Base-by-base conservation (phyloP, 37 sponge, comb jelly and placozoan genomes). In the Theonella swinhoei region DNA sequence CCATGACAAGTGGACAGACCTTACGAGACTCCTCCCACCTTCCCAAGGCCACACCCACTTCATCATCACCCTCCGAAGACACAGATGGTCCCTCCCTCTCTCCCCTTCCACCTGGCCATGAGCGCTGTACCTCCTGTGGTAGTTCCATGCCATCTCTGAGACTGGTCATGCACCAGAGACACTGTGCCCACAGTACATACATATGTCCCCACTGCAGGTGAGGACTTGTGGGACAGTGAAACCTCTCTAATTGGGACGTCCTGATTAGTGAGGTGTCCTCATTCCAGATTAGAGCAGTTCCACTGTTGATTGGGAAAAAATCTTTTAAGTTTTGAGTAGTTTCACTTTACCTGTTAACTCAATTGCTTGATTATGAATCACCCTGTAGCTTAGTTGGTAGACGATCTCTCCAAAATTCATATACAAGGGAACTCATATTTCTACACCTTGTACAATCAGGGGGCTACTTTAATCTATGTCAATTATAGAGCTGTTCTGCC, bases 121-220 rank as follows among this genome's bases (percentile, higher is more conserved):
- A 72, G 40, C 78, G 79, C 29, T 91, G 91, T 37, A 64, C 76
- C 31, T 82, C 85, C 39, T 91, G 91, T 63, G 83, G 83, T 22
- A 81, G 81, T 64, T 70, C 82, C 25, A 91, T 91, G 91, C 80
- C 91, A 40, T 63, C 80, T 30, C 79, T 91, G 3, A 76, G 87
- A 47, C 73, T 91, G 29, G 23, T 86, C 28, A 91, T 91, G 91
- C 91, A 91, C 64, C 83, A 91, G 72, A 81, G 83, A 70, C 91
- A 91, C 81, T 91, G 91, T 72, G 82, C 82, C 25, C 82, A 76
- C 20, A 86, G 83, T 72, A 91, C 82, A 22, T 91, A 77, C 76
- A 86, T 81, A 33, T 91, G 91, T 43, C 87, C 91, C 23, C 34
- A 81, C 28, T 91, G 91, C 74, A 76, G 81, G 88, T 88, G 40